phyloP scores from a whole-genome alignment of 1,140 invertebrate genomes.

The Drosophila asahinai region DNA sequence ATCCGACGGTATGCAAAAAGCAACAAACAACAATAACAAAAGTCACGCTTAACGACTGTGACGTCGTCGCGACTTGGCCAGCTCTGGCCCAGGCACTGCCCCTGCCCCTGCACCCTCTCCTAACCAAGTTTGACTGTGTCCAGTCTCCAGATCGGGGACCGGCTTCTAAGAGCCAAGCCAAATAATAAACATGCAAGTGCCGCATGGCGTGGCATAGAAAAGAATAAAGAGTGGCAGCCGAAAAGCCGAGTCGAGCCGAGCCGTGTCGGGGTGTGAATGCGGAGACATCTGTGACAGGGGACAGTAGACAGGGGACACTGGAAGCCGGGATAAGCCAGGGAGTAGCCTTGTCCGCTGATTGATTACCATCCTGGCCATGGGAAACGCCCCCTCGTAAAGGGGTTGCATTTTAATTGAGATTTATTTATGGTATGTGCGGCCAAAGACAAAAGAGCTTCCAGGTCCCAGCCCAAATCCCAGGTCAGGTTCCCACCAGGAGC shows the following conservation, averaged over 20 bases:
- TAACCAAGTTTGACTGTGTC: constrained; percentile 17
- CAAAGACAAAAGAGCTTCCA: constrained; percentile 59
- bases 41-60: constrained; percentile 82
- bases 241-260: constrained; percentile 35
- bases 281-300: constrained; percentile 46
- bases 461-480: constrained; percentile 15
- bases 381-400: constrained; percentile 53
- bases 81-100: constrained; percentile 20
- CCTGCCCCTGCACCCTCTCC: not conserved
- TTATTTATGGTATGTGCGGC: constrained; percentile 67
- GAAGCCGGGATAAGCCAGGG: constrained; percentile 25
- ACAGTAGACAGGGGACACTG: not conserved
- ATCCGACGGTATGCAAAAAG: constrained; percentile 74
- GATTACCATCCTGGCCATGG: constrained; percentile 60
- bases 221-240: constrained; percentile 70
- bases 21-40: constrained; percentile 82
- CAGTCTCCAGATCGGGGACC: constrained; percentile 47
- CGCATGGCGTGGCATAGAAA: constrained; percentile 59
- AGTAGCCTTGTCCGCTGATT: constrained; percentile 59
- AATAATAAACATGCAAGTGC: constrained; percentile 60
- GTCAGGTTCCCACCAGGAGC: constrained; percentile 43
- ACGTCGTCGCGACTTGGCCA: constrained; percentile 69
- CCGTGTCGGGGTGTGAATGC: constrained; percentile 59
- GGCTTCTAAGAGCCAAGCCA: constrained; percentile 51
- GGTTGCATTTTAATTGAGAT: constrained; percentile 82